Evolutionary conservation across 2,113 vertebrate species (phyloP), one percentile per base, ranked within the genome.

Genomic region (Ascaphus truei): DNA sequence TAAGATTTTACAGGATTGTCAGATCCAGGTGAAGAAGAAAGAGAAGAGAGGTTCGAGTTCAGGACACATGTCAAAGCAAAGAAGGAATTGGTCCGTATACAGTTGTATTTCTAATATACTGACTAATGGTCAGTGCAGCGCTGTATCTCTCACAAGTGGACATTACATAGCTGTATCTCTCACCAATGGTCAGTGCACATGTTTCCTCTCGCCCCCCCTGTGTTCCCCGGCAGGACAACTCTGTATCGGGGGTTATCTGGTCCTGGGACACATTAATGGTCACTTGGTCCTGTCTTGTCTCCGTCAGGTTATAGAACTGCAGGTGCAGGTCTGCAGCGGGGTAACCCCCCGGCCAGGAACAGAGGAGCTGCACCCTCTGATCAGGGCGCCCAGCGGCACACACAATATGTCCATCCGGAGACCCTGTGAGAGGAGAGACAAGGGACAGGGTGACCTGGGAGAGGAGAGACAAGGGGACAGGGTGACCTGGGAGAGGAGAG

Each of bases 301-400:
- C 9, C 12, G 2, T 47, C 6, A 47, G 1, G 22, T 58, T 27
- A 11, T 57, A 4, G 20, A 33, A 68, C 3, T 3, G 11, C 30
- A 68, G 31, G 12, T 47, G 20, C 10, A 68, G 16, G 16, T 26
- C 18, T 16, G 65, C 53, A 20, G 65, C 25, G 12, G 65, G 65
- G 29, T 58, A 58, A 1, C 53, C 65, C 22, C 65, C 53, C 4
- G 53, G 37, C 65, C 65, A 68, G 13, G n/a, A 36, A 18, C 65
- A 68, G 10, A 3, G n/a, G 2, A 68, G 10, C 10, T 36, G 13
- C 9, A 55, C 1, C 4, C 1, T 18, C 8, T 31, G 9, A 20
- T 6, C 27, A 8, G 18, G 10, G 18, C 5, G 7, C 12, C 9
- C 7, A 15, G 29, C 26, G 13, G 26, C 26, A 31, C 25, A 29